Conservation (phyloP, 2,113 vertebrate species). For the Suricata suricatta region DNA sequence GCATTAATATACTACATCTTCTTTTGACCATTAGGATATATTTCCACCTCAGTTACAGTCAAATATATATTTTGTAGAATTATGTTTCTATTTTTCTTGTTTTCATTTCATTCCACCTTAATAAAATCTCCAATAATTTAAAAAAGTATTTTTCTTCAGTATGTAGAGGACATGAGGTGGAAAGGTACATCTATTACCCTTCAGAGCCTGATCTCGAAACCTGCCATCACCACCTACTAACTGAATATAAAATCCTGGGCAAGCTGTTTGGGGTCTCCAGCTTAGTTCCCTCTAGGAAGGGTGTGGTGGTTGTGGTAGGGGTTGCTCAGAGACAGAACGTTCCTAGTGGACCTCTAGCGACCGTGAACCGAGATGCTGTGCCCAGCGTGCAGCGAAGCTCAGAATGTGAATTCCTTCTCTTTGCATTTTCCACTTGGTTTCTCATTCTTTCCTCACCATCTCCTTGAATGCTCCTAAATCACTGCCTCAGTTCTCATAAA, state of each 20-base stretch:
- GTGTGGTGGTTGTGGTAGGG: background rate
- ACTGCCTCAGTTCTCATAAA: constrained; percentile 29
- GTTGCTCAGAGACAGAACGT: background rate
- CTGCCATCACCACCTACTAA: background rate
- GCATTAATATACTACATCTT: background rate
- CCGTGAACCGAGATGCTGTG: background rate
- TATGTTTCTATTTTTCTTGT: background rate
- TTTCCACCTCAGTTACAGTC: background rate
- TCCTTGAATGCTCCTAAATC: constrained; percentile 7
- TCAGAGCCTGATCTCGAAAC: background rate
- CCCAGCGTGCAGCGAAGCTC: background rate
- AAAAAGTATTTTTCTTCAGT: background rate
- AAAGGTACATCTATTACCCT: background rate
- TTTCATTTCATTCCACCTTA: background rate
- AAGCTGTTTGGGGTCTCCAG: background rate
- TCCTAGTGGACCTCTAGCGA: background rate
- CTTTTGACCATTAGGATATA: background rate
- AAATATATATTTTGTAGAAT: background rate
- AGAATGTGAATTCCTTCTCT: background rate
- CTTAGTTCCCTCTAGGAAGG: background rate
- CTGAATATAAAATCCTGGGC: background rate
- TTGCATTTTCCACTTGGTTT: background rate
- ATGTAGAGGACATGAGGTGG: background rate
- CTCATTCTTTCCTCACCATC: constrained; percentile 33
- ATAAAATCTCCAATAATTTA: background rate